A percentile compares a stretch with the other conserved stretches of the same genome.
phyloP scores from a whole-genome alignment of 2,888 invertebrate species.

The Gnatocerus cornutus region DNA sequence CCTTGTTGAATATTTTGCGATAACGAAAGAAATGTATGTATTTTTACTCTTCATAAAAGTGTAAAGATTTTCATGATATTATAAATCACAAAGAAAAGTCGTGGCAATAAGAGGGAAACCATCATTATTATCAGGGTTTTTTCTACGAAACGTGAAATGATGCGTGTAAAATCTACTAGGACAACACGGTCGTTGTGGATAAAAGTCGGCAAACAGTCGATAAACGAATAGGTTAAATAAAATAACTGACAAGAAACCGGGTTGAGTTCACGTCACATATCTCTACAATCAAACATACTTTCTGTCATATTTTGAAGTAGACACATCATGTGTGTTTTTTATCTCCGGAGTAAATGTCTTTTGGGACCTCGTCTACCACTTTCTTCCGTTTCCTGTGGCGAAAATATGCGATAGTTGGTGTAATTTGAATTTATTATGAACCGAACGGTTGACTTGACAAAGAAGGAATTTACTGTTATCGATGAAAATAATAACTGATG shows the following conservation, averaged over 20 bases:
- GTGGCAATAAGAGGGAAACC: slow-evolving; percentile 24
- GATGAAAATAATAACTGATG: background rate
- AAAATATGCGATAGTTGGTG: background rate
- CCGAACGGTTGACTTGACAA: background rate
- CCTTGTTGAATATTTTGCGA: no score
- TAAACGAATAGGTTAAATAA: slow-evolving; percentile 31
- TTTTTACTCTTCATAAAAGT: no score
- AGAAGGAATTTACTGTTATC: background rate
- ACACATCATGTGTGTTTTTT: slow-evolving; percentile 19
- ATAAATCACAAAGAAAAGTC: slow-evolving; percentile 17
- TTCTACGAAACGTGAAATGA: slow-evolving; percentile 25
- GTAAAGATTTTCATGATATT: background rate
- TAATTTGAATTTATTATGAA: slow-evolving; percentile 17
- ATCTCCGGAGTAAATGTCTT: slow-evolving; percentile 9
- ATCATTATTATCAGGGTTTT: slow-evolving; percentile 30
- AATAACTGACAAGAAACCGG: slow-evolving; percentile 18
- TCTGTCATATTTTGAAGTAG: slow-evolving; percentile 16
- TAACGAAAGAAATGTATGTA: no score
- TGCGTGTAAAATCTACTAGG: slow-evolving; percentile 30
- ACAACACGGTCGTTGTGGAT: slow-evolving; percentile 30
- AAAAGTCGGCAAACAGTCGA: slow-evolving; percentile 28
- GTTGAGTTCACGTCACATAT: slow-evolving; percentile 6
- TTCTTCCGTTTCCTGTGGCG: slow-evolving; percentile 12
- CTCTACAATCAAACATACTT: slow-evolving; percentile 15
- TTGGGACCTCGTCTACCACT: slow-evolving; percentile 7